A percentile compares a stretch with the other conserved stretches of the same genome.
These are phyloP conservation scores for Ptychobarbus kaznakovi DNA, from an alignment of 2,797 vertebrate genomes.

Conservation along the genomic window DNA sequence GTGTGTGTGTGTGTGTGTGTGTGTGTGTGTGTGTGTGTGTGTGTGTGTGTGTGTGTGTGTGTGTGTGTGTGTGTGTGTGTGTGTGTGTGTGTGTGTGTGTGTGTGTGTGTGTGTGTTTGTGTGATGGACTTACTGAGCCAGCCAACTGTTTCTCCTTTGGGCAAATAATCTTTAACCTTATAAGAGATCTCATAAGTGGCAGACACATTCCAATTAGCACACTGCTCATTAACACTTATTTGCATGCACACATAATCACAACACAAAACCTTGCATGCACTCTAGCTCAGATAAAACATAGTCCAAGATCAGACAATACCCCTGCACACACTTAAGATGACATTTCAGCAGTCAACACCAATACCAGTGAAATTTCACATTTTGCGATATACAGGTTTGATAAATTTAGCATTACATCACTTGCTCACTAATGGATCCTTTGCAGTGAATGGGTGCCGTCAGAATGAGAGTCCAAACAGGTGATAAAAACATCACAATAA, in stretches of 20 bases:
- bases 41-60: constrained; percentile 7
- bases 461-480: not conserved
- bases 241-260: constrained; percentile 21
- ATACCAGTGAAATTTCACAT: not conserved
- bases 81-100: constrained; percentile 6
- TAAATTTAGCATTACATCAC: not conserved
- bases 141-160: not conserved
- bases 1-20: too few species aligned
- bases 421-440: not conserved
- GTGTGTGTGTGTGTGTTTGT: constrained; percentile 13
- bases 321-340: not conserved
- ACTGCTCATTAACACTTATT: constrained; percentile 19
- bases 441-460: not conserved
- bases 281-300: not conserved
- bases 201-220: constrained; percentile 25
- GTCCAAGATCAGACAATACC: not conserved
- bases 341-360: not conserved
- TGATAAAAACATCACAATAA: not conserved
- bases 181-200: constrained; percentile 18
- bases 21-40: not conserved
- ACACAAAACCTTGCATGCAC: not conserved
- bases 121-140: not conserved
- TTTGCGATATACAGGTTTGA: not conserved
- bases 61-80: constrained; percentile 4
- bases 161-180: constrained; percentile 39